phyloP scores from a whole-genome alignment of 2,113 vertebrate species.

The Stercorarius parasiticus region DNA sequence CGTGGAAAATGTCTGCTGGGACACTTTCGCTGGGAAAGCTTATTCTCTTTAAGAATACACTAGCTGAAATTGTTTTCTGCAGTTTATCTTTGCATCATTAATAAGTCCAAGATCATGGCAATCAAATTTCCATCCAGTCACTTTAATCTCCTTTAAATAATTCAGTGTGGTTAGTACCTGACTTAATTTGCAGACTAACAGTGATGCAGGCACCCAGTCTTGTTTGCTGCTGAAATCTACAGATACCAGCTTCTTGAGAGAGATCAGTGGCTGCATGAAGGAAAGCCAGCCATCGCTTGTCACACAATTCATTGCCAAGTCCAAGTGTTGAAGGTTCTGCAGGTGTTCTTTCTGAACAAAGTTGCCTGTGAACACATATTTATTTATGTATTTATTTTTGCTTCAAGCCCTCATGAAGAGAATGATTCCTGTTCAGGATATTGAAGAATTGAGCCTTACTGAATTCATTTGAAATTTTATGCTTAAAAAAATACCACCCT shows the following conservation, averaged over 20 bases:
- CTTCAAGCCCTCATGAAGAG: not conserved
- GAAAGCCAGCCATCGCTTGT: conserved; percentile 53
- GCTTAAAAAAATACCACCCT: not conserved
- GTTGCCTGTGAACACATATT: conserved; percentile 6
- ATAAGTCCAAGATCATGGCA: conserved; percentile 30
- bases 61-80: conserved; percentile 42
- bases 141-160: conserved; percentile 38
- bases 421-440: not conserved
- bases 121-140: conserved; percentile 62
- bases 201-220: conserved; percentile 27
- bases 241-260: conserved; percentile 40
- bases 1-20: not conserved
- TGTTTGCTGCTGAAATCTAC: conserved; percentile 55
- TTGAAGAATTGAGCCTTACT: not conserved
- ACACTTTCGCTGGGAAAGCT: not conserved
- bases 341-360: conserved; percentile 33
- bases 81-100: conserved; percentile 9
- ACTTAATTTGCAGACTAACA: conserved; percentile 47
- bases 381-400: not conserved
- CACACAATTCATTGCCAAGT: conserved; percentile 47
- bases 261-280: conserved; percentile 35
- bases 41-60: not conserved
- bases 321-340: conserved; percentile 49
- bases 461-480: not conserved
- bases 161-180: conserved; percentile 33